Evolutionary conservation across 2,113 vertebrate genomes (phyloP).

Genomic region (Ictalurus furcatus): DNA sequence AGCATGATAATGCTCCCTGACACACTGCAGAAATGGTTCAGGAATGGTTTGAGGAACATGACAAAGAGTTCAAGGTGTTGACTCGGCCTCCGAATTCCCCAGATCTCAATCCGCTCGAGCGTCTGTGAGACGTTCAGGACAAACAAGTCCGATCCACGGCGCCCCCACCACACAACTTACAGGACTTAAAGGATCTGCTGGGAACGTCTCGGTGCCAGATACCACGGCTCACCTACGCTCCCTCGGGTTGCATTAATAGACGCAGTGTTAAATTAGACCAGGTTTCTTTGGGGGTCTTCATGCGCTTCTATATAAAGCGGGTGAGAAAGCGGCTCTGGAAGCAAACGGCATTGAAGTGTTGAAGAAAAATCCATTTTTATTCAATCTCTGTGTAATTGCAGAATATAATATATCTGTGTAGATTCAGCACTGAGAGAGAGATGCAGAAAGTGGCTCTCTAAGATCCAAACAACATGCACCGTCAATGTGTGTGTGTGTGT

Average conservation of each 20-base stretch:
- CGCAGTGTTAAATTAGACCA: neutral
- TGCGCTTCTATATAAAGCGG: neutral
- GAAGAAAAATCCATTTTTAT: conserved; percentile 20
- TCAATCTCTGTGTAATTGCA: neutral
- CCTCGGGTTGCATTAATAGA: neutral
- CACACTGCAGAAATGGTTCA: no score
- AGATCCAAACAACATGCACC: neutral
- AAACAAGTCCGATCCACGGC: no score
- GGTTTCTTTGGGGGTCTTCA: neutral
- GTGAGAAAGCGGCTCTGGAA: neutral
- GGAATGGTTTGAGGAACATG: no score
- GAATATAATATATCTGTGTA: neutral
- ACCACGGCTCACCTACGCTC: no score
- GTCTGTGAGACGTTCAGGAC: no score
- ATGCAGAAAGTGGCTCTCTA: neutral
- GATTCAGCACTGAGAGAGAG: neutral
- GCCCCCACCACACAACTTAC: no score
- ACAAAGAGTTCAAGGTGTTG: no score
- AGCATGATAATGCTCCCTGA: no score
- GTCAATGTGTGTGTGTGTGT: neutral
- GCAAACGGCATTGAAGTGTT: neutral
- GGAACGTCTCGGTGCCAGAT: no score
- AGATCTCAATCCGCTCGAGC: no score
- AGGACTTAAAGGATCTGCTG: no score
- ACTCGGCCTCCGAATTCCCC: no score